Base-by-base conservation (phyloP, 2,113 vertebrate genomes). In the Pterocles burchelli region DNA sequence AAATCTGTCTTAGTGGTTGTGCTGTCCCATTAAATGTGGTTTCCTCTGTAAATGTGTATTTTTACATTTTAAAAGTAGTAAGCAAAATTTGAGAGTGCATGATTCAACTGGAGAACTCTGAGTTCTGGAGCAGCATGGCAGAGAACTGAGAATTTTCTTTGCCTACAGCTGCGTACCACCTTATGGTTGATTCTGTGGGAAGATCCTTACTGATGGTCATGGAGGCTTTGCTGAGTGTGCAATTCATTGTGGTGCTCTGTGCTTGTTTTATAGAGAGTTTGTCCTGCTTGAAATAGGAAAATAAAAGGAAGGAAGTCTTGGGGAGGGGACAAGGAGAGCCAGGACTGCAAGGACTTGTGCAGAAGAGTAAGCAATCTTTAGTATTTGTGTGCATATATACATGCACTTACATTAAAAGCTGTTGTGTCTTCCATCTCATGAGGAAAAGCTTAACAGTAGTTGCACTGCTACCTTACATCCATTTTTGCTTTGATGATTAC, bases 151-250 rank as follows among this genome's bases (percentile, higher is more conserved):
- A 15, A 2, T 54, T 43, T 59, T n/a, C 72, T 77, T n/a, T 46
- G 34, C 3, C 3, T 41, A 5, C 26, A 46, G 25, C 62, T 61
- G 48, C 16, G 1, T 24, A 1, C 15, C 6, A 2, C 52, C 17
- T 2, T 43, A 2, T 8, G 19, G 12, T 4, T 4, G 21, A 12
- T 58, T 46, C 48, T 59, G 34, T 36, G 36, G 51, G 29, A 65
- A 61, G 21, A 18, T n/a, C 36, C 14, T 38, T 61, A 6, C 4
- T 70, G 54, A 26, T 52, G 28, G 21, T 76, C 12, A 5, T 38
- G 61, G 61, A 62, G 62, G 41, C 28, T 83, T 52, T 82, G 51
- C 49, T 10, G 34, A 54, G 45, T 3, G 17, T 59, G 38, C 28
- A 21, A 1, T 36, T 77, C 34, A 22, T 25, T 21, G 10, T 14